phyloP scores from a whole-genome alignment of 2,113 vertebrate genomes.

The Bolborhynchus lineola region DNA sequence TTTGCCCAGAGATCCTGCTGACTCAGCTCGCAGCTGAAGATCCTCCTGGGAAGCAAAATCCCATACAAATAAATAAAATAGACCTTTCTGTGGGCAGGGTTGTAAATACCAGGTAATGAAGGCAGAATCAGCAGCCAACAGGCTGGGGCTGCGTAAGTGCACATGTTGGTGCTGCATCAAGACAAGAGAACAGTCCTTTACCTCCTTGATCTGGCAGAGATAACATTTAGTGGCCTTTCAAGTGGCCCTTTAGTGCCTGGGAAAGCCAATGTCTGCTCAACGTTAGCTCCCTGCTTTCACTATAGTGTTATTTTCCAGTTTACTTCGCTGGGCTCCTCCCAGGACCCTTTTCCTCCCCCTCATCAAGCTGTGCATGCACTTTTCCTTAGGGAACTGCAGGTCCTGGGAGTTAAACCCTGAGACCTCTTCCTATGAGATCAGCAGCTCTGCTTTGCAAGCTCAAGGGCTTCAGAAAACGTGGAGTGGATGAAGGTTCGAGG shows the following conservation, averaged over 20 bases:
- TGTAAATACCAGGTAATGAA: slow-evolving; percentile 33
- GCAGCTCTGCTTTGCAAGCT: slow-evolving; percentile 4
- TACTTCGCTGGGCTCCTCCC: background rate
- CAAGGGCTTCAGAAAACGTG: slow-evolving; percentile 13
- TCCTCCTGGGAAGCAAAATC: background rate
- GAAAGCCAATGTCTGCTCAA: background rate
- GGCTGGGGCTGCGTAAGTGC: background rate
- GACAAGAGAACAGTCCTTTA: background rate
- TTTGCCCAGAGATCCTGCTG: slow-evolving; percentile 12
- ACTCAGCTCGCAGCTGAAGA: slow-evolving; percentile 12
- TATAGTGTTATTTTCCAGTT: background rate
- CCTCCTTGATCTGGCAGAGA: background rate
- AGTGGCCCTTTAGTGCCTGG: background rate
- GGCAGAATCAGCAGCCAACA: slow-evolving; percentile 38
- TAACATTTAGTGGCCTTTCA: background rate
- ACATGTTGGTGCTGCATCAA: background rate
- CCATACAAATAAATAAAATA: background rate
- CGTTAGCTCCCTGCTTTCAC: background rate
- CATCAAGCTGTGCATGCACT: background rate
- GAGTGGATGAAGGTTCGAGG: slow-evolving; percentile 2
- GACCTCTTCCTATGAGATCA: background rate
- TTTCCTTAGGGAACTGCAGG: background rate
- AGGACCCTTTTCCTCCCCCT: background rate
- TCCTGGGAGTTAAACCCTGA: background rate
- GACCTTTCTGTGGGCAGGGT: background rate